phyloP scores from a whole-genome alignment of 1,140 invertebrate species.

The Acromyrmex charruanus region DNA sequence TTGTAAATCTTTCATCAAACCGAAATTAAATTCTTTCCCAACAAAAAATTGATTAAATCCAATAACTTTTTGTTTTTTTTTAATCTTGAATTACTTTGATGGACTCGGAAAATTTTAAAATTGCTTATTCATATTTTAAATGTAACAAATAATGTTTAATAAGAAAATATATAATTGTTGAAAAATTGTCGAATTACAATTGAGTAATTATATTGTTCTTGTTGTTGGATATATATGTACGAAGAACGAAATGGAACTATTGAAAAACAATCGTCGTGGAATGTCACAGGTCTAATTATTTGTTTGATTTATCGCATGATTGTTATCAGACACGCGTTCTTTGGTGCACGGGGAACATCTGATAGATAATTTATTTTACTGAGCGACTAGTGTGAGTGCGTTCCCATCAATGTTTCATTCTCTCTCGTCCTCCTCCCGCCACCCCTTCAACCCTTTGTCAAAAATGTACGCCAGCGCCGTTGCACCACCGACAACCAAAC shows the following conservation, averaged over 20 bases:
- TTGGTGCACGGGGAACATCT: conserved; percentile 13
- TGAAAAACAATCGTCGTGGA: conserved; percentile 27
- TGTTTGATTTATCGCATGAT: conserved; percentile 43
- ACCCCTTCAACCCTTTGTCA: conserved; percentile 36
- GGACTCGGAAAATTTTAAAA: not conserved
- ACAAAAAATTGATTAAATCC: not conserved
- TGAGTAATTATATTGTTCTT: not conserved
- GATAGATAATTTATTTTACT: conserved; percentile 44
- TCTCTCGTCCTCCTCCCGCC: not conserved
- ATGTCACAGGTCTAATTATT: conserved; percentile 42
- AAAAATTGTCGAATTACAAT: not conserved
- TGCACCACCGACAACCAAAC: conserved; percentile 45
- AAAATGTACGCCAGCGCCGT: conserved; percentile 39
- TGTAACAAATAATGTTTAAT: not conserved
- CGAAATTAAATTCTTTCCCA: not conserved
- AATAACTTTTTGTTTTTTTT: not conserved
- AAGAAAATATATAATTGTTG: not conserved
- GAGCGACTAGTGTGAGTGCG: conserved; percentile 15
- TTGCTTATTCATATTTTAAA: not conserved
- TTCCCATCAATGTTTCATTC: conserved; percentile 27
- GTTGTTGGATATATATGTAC: not conserved
- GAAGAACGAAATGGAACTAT: conserved; percentile 3
- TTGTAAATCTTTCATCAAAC: conserved; percentile 7
- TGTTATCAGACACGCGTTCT: conserved; percentile 43
- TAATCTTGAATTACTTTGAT: not conserved